Evolutionary conservation across 2,113 vertebrate genomes (phyloP).

Genomic region (Phodopus roborovskii): DNA sequence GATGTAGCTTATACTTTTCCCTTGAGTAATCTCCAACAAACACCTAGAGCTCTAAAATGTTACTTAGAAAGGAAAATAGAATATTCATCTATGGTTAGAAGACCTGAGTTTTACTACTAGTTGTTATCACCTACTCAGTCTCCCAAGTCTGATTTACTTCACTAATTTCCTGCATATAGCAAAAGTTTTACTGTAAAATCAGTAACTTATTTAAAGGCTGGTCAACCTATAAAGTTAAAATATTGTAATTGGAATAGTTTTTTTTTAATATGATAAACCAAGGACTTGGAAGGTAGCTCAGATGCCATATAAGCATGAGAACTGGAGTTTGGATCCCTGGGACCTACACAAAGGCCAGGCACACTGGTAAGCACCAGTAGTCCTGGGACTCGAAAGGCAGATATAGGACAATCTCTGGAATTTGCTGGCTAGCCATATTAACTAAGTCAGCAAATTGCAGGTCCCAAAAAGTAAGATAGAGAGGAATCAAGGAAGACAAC

Average conservation of each 20-base stretch:
- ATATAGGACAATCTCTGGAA: neutral
- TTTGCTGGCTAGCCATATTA: neutral
- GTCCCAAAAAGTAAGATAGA: neutral
- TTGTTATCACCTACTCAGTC: neutral
- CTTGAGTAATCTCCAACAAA: neutral
- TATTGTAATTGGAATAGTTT: neutral
- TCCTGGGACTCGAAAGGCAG: neutral
- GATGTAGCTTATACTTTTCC: neutral
- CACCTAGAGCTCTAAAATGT: neutral
- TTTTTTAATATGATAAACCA: neutral
- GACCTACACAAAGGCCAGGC: neutral
- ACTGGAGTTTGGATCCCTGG: no score
- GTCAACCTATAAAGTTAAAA: conserved; percentile 34
- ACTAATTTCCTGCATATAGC: neutral
- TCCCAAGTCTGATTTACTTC: neutral
- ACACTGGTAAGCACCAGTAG: neutral
- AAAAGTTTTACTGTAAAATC: neutral
- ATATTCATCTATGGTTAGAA: neutral
- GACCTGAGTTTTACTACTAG: neutral
- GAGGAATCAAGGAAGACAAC: neutral
- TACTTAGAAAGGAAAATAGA: neutral
- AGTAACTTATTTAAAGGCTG: conserved; percentile 1
- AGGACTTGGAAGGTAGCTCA: neutral
- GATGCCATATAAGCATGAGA: neutral
- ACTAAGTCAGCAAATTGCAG: neutral